Base-by-base conservation (phyloP, 92 coral and sea anemone species). In the Siderastrea radians region DNA sequence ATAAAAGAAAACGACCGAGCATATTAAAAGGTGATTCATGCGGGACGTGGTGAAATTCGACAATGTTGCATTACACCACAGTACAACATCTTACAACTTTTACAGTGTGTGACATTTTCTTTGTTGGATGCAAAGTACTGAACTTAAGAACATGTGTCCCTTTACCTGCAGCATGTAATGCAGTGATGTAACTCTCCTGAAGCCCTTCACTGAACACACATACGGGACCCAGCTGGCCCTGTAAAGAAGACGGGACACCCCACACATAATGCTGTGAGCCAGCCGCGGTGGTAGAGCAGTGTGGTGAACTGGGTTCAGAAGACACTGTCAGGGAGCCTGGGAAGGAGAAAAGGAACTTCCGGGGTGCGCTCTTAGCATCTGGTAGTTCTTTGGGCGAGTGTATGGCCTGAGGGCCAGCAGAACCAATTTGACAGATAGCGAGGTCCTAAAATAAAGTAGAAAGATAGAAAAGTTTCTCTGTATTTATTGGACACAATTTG, bases 211-310 rank as follows among this genome's bases (percentile, higher is more conserved):
- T 94, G 57, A 97, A 95, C 49, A 97, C 88, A 57, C 96, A 97
- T 45, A 95, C 96, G 14, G 98, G 95, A 14, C 99, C 98, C 11
- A 97, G 93, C 90, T 95, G 99, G 15, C 99, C 99, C 87, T 97
- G 98, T 72, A 97, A 80, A 9, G 99, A 95, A 2, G 91, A 89
- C 12, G 99, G 98, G 26, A 84, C 94, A 7, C 99, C 99, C 98
- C 99, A 97, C 80, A 94, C 95, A 77, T 84, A 71, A 74, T 97
- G 98, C 86, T 97, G 99, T 15, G 95, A 85, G 15, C 99, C 98
- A 12, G 94, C 95, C 47, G 93, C 77, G 63, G 95, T 87, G 47
- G 89, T 80, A 54, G 91, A 70, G 49, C 89, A 84, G 73, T 90
- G 75, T 2, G 84, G 84, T 14, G 74, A 78, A 5, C 75, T 65